These are phyloP conservation scores for Eulithis prunata DNA, from an alignment of 2,888 invertebrate species.

Conservation along the genomic window DNA sequence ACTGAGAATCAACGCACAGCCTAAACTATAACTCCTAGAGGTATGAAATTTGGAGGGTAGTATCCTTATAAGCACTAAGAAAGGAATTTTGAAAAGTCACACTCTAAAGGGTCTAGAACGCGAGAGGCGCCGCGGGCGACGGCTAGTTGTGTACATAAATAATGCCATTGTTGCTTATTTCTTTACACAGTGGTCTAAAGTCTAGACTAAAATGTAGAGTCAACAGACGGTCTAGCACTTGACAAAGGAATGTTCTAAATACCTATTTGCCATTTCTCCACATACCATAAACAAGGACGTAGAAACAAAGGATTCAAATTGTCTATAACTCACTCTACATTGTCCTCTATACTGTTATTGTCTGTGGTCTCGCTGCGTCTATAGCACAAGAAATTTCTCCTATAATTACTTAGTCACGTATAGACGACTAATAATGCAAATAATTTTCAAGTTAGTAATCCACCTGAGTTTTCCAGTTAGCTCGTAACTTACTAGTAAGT, in stretches of 20 bases:
- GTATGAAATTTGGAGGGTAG: too few species aligned
- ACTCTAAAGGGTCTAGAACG: too few species aligned
- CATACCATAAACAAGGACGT: slow-evolving; percentile 23
- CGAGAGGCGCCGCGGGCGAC: too few species aligned
- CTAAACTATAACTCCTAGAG: too few species aligned
- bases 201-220: neutral
- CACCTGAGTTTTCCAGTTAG: slow-evolving; percentile 3
- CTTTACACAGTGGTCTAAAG: too few species aligned
- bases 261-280: slow-evolving; percentile 25
- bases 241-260: slow-evolving; percentile 17
- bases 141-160: too few species aligned
- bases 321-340: slow-evolving; percentile 19
- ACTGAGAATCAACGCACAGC: too few species aligned
- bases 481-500: slow-evolving; percentile 2
- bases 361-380: slow-evolving; percentile 13
- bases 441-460: slow-evolving; percentile 13
- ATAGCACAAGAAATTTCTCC: slow-evolving; percentile 24
- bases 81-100: too few species aligned
- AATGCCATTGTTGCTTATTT: too few species aligned
- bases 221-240: slow-evolving; percentile 3
- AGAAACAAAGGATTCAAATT: slow-evolving; percentile 22
- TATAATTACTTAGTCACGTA: slow-evolving; percentile 32
- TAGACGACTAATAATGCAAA: slow-evolving; percentile 14
- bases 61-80: too few species aligned
- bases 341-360: slow-evolving; percentile 9